A percentile compares a stretch with the other conserved stretches of the same genome.
Evolutionary conservation across 2,113 vertebrate species (phyloP).

Genomic region (Danionella cerebrum): DNA sequence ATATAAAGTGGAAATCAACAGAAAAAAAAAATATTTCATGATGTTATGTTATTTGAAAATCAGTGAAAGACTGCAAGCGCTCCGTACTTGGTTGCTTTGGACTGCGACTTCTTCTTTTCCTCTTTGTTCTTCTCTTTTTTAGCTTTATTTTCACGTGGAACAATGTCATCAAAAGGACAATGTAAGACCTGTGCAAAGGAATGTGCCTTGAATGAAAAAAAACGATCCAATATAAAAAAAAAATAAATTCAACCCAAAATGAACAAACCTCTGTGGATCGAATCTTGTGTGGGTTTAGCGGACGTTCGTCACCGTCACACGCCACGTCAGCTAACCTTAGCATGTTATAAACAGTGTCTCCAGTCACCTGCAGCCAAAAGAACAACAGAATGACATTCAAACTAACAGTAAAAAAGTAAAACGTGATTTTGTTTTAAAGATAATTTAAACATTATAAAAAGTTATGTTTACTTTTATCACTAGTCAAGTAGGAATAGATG

Average conservation of each 20-base stretch:
- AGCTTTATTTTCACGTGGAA: slow-evolving; percentile 72
- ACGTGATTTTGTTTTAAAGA: background rate
- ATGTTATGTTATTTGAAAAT: background rate
- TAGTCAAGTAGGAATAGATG: too few species aligned
- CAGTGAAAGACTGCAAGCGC: background rate
- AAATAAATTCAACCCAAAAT: background rate
- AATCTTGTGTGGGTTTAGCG: slow-evolving; percentile 86
- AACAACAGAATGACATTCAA: too few species aligned
- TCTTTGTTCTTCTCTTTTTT: slow-evolving; percentile 85
- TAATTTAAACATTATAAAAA: too few species aligned
- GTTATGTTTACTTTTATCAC: too few species aligned
- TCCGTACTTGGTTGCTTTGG: slow-evolving; percentile 92
- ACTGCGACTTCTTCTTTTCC: slow-evolving; percentile 80
- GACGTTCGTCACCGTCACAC: slow-evolving; percentile 79
- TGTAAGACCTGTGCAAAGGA: slow-evolving; percentile 80
- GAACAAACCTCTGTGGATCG: slow-evolving; percentile 70
- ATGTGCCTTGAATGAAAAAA: too few species aligned
- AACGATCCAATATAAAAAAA: background rate
- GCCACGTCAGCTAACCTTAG: slow-evolving; percentile 86
- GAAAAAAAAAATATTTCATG: too few species aligned
- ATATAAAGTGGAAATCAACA: background rate
- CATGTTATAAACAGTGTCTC: slow-evolving; percentile 93
- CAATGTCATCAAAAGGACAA: slow-evolving; percentile 90
- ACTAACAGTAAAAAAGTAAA: background rate
- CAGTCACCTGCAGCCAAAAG: slow-evolving; percentile 71